Base-by-base conservation (phyloP, 2,113 vertebrate species). In the Isichthys henryi region DNA sequence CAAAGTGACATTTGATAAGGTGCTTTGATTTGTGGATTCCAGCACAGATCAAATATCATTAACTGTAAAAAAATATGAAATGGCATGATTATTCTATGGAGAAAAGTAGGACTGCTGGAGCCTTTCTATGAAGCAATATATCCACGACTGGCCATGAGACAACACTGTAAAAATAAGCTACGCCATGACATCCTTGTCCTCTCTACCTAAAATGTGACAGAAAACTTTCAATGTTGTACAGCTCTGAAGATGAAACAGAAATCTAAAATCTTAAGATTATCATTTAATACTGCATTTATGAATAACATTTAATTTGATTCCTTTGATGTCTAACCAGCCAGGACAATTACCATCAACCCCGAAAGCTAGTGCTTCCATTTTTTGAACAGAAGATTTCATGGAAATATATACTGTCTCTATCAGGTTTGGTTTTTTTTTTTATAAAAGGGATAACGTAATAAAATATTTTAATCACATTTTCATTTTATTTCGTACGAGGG, bases 271-370 rank as follows among this genome's bases (percentile, higher is more conserved):
- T 62, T 84, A 74, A 91, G 94, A 91, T 91, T 39, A 89, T 93
- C 88, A 21, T 74, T 74, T 96, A 96, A 97, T 96, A 95, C 96
- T 96, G 96, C 95, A 45, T n/a, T 94, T 91, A 95, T 95, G 92
- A 93, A 93, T 35, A 15, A 91, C 31, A n/a, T 91, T 89, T 90
- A 92, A 93, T 90, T 39, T 17, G 2, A 80, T 96, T 94, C 95
- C 95, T 95, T 94, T 92, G 88, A 88, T 92, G 21, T 86, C 87
- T 91, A 6, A 23, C 90, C 91, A 91, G 62, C 92, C 91, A 46
- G 48, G 45, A 70, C 31, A 90, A 82, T 43, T 88, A 56, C 87
- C 87, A 88, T 84, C 43, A 45, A 88, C 13, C 74, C 21, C 19
- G 31, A 62, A 56, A 35, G n/a, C 77, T 31, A 89, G 19, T 89